Conservation (phyloP, 2,113 vertebrate genomes). For the Cariama cristata region DNA sequence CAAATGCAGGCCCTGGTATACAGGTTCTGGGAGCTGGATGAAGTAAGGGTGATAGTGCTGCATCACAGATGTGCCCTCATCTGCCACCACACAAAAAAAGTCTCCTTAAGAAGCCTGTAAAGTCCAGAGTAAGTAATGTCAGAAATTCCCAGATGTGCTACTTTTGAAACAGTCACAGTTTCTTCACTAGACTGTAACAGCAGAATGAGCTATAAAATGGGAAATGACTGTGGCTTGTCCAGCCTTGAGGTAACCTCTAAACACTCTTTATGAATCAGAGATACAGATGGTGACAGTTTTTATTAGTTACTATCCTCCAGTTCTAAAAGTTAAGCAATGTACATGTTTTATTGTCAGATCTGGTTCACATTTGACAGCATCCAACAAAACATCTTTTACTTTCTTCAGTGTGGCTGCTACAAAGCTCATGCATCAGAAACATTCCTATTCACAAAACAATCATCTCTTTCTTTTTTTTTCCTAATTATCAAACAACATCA, state of each 20-base stretch:
- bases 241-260: neutral
- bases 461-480: neutral
- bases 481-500: neutral
- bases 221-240: neutral
- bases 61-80: neutral
- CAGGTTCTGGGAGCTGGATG: neutral
- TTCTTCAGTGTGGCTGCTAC: neutral
- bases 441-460: neutral
- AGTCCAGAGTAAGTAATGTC: neutral
- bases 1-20: neutral
- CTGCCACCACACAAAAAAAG: neutral
- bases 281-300: neutral
- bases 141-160: neutral
- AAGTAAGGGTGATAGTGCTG: neutral
- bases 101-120: neutral
- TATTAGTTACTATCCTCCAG: neutral
- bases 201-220: neutral
- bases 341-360: neutral
- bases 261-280: neutral
- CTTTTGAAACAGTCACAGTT: neutral
- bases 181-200: neutral
- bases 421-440: neutral
- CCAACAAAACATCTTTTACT: neutral
- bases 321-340: neutral
- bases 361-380: neutral